Evolutionary conservation across 1,140 invertebrate species (phyloP).

Genomic region (Diorhabda carinulata): DNA sequence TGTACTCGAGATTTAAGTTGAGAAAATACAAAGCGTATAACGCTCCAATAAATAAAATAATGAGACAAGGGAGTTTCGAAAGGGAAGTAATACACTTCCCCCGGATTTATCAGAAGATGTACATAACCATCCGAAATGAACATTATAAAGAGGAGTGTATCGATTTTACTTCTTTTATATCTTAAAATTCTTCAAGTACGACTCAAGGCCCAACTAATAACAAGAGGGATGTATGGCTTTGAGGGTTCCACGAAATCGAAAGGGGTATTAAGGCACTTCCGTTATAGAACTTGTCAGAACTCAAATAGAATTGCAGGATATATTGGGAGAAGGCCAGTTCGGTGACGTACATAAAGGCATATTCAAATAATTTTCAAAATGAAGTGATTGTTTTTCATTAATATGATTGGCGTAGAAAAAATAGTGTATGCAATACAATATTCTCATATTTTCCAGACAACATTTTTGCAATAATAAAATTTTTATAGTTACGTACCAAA

Average conservation of each 20-base stretch:
- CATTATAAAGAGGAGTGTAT: conserved; percentile 1
- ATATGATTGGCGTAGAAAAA: no score
- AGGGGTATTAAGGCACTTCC: no score
- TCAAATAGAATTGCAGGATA: conserved; percentile 84
- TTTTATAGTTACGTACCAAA: no score
- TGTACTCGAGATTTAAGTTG: conserved; percentile 6
- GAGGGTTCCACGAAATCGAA: not conserved
- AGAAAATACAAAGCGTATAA: conserved; percentile 7
- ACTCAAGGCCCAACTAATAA: not conserved
- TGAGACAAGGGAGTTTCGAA: not conserved
- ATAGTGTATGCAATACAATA: no score
- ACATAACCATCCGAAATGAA: conserved; percentile 11
- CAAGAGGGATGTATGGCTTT: not conserved
- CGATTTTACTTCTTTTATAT: conserved; percentile 12
- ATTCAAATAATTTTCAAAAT: conserved; percentile 47
- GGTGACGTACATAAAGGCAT: conserved; percentile 96
- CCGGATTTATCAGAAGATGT: conserved; percentile 13
- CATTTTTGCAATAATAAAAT: no score
- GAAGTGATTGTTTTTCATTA: no score
- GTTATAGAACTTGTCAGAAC: conserved; percentile 78
- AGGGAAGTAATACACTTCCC: conserved; percentile 4
- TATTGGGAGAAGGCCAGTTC: conserved; percentile 97
- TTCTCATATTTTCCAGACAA: no score
- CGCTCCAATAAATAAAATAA: conserved; percentile 17
- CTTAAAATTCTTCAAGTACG: conserved; percentile 1